phyloP scores from a whole-genome alignment of 2,888 invertebrate species.

The Lordiphosa fenestrarum region DNA sequence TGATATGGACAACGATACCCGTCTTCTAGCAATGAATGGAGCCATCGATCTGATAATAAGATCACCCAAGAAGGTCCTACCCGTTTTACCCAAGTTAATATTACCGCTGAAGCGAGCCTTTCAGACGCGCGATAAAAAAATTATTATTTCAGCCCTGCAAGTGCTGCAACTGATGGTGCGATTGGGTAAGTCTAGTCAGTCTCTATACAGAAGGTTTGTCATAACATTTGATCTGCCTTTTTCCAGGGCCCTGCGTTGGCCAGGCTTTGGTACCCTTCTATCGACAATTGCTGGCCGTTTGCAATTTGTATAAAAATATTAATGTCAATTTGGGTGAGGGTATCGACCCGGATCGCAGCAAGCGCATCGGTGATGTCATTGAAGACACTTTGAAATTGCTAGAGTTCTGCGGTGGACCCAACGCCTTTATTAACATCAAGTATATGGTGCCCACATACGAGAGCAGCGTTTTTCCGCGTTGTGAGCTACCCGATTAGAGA shows the following conservation, averaged over 20 bases:
- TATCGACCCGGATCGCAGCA: constrained; percentile 92
- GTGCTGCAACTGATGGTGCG: constrained; percentile 92
- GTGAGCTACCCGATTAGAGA: constrained; percentile 28
- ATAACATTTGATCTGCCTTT: not conserved
- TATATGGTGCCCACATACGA: constrained; percentile 99
- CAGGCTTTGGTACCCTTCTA: constrained; percentile 97
- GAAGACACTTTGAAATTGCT: constrained; percentile 95
- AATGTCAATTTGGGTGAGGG: constrained; percentile 91
- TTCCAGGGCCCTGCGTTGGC: constrained; percentile 84
- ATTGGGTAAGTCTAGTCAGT: constrained; percentile 82
- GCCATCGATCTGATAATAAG: constrained; percentile 90
- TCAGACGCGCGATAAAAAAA: constrained; percentile 89
- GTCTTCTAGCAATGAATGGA: constrained; percentile 91
- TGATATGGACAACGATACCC: constrained; percentile 90
- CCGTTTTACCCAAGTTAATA: constrained; percentile 94
- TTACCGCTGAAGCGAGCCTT: constrained; percentile 95
- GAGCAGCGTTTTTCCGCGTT: constrained; percentile 83
- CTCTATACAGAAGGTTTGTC: not conserved
- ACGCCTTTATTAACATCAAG: constrained; percentile 98
- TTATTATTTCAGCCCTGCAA: constrained; percentile 90
- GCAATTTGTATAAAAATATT: constrained; percentile 88
- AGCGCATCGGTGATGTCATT: constrained; percentile 93
- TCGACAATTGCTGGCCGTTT: constrained; percentile 93
- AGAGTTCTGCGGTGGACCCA: constrained; percentile 95
- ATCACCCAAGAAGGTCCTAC: constrained; percentile 82